phyloP scores from a whole-genome alignment of 2,888 invertebrate species.

The Loripinus fragilis region DNA sequence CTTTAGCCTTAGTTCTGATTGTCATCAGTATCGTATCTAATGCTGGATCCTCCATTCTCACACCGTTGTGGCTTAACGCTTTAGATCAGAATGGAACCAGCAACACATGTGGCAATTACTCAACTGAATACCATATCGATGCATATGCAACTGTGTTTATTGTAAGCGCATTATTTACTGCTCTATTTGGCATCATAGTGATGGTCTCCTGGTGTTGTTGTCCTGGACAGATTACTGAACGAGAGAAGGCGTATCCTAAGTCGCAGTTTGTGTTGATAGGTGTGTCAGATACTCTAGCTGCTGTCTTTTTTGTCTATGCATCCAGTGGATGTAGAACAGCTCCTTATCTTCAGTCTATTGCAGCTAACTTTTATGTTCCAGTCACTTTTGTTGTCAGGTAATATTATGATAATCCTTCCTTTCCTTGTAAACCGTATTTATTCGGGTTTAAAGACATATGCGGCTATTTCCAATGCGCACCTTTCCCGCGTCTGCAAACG shows the following conservation, averaged over 20 bases:
- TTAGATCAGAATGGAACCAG: conserved; percentile 6
- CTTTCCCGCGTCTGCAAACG: too few relatives aligned
- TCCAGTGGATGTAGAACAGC: conserved; percentile 73
- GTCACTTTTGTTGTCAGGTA: conserved; percentile 73
- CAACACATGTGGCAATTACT: conserved; percentile 14
- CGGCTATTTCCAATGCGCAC: too few relatives aligned
- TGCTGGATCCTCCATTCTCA: conserved; percentile 57
- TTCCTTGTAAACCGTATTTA: too few relatives aligned
- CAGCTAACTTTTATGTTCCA: conserved; percentile 71
- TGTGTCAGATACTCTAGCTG: conserved; percentile 65
- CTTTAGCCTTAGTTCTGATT: background rate
- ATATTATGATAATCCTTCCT: too few relatives aligned
- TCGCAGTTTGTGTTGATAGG: conserved; percentile 66
- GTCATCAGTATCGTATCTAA: conserved; percentile 11
- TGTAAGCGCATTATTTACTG: conserved; percentile 48
- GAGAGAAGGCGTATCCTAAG: conserved; percentile 61
- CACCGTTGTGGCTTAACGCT: conserved; percentile 63
- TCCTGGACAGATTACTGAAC: conserved; percentile 47
- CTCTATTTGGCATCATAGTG: conserved; percentile 51
- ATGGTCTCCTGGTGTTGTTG: conserved; percentile 41
- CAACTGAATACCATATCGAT: conserved; percentile 48
- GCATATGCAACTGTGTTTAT: conserved; percentile 58
- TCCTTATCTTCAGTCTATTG: conserved; percentile 73
- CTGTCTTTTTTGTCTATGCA: conserved; percentile 68
- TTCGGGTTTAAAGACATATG: too few relatives aligned